Base-by-base conservation (phyloP, 1,140 invertebrate genomes). In the Nilaparvata lugens region DNA sequence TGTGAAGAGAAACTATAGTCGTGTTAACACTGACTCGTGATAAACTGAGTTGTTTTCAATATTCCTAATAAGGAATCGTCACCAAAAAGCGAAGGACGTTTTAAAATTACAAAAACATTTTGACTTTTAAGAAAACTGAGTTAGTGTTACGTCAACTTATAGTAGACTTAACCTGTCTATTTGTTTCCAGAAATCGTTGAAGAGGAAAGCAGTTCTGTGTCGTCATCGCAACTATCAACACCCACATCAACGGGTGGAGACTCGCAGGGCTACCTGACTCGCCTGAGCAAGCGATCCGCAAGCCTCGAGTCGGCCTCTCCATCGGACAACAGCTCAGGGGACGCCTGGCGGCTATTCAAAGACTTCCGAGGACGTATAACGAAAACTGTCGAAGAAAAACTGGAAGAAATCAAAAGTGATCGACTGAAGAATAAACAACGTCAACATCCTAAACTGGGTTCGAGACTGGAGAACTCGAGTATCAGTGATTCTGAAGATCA, bases 381-480 rank as follows among this genome's bases (percentile, higher is more conserved):
- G n/a, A 82, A 82, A 67, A 83, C 78, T n/a, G 81, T 83, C 18
- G 81, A 83, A 67, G 81, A 80, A 23, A 83, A 81, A 68, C 63
- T 83, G 4, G 78, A 74, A 0, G 81, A 82, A 64, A 81, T 81
- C n/a, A 83, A 82, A 64, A 72, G 58, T 58, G 67, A 69, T n/a
- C 40, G 21, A 70, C 61, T 57, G 71, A 75, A 21, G 71, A 72
- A 71, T 42, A 74, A 71, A 45, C 72, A 72, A 43, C 16, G 21
- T 7, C 54, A 66, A 55, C 69, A 64, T 57, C 13, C 63, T 65
- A 53, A 61, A 67, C 54, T 61, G 58, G 62, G n/a, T 9, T 19
- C 45, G 45, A 56, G 31, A 77, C 73, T 61, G 75, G 75, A 82
- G 16, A 77, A 74, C 68, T 81, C 78, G 0, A 82, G 80, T 63